These are phyloP conservation scores for Mylabris sibirica DNA, from an alignment of 2,888 invertebrate species.

Conservation along the genomic window DNA sequence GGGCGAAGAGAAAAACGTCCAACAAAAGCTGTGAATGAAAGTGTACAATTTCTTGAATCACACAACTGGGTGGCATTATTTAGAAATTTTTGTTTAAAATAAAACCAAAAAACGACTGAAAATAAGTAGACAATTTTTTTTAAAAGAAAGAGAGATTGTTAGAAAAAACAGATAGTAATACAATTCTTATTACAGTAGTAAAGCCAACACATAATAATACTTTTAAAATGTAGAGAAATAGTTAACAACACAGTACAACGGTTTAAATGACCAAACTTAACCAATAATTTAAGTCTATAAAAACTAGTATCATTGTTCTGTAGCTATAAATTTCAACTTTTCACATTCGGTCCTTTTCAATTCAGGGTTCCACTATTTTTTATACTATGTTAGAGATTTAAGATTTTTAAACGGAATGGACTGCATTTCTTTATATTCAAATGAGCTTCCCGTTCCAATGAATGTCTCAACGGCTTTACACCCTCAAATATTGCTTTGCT, in stretches of 20 bases:
- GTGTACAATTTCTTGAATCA: conserved; percentile 21
- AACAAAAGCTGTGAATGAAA: conserved; percentile 54
- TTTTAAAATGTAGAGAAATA: conserved; percentile 54
- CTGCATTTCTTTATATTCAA: conserved; percentile 61
- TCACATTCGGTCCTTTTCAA: conserved; percentile 62
- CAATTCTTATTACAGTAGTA: conserved; percentile 43
- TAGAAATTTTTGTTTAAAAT: not conserved
- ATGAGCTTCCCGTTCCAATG: conserved; percentile 48
- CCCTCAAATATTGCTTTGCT: conserved; percentile 31
- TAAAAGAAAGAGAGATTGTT: conserved; percentile 19
- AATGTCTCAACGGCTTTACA: conserved; percentile 38
- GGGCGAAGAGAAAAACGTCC: conserved; percentile 36
- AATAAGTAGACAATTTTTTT: conserved; percentile 15
- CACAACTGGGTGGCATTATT: conserved; percentile 9
- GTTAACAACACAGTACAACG: conserved; percentile 54
- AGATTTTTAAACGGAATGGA: conserved; percentile 58
- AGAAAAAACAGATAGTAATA: conserved; percentile 41
- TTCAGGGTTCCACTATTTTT: conserved; percentile 53
- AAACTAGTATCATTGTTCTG: conserved; percentile 63
- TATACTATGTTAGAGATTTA: conserved; percentile 53
- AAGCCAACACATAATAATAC: conserved; percentile 41
- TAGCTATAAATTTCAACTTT: conserved; percentile 62
- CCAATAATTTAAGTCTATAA: conserved; percentile 63
- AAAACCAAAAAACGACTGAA: not conserved
- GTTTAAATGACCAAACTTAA: conserved; percentile 60